Evolutionary conservation across 2,888 invertebrate genomes (phyloP), one percentile per base, ranked within the genome.

Genomic region (Seladonia tumulorum): DNA sequence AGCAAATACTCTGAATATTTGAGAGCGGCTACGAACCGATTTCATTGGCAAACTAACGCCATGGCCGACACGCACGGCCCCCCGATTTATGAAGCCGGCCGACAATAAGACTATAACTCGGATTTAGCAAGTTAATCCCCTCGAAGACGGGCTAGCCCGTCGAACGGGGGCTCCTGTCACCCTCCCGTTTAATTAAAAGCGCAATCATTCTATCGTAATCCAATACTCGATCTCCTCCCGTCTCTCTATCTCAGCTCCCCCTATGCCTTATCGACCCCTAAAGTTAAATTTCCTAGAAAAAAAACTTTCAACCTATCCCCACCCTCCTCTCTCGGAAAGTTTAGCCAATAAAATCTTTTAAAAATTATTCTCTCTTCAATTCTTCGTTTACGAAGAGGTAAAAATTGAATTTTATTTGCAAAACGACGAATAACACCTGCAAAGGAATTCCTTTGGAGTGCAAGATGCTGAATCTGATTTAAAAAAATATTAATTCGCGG

Each of bases 121-220:
- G 83, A 87, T 90, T 90, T 81, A 82, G 80, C 63, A 73, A 87
- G 87, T 89, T 90, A 90, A 89, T 88, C 87, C 81, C 80, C 82
- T 85, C 86, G 86, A 75, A 70, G 73, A 90, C 85, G 81, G 18
- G 29, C 63, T 18, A 29, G 63, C 29, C 18, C 29, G 45, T 53
- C 70, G 71, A 73, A 76, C 35, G 76, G 53, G 47, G 66, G 76
- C 68, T 73, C 66, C 63, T 72, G 70, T n/a, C 83, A 80, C 73
- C 81, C 76, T 85, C 85, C 82, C 82, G 84, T 89, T 90, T 90
- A 89, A 90, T 90, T 90, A 90, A 89, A 81, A 86, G 85, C 75
- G 90, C 89, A 90, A 90, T 90, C 90, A 90, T 90, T 90, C 86
- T 80, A 88, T 90, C 86, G 90, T 90, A 90, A 90, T 90, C 87